Base-by-base conservation (phyloP, 2,888 invertebrate species). In the Hypercompe scribonia region DNA sequence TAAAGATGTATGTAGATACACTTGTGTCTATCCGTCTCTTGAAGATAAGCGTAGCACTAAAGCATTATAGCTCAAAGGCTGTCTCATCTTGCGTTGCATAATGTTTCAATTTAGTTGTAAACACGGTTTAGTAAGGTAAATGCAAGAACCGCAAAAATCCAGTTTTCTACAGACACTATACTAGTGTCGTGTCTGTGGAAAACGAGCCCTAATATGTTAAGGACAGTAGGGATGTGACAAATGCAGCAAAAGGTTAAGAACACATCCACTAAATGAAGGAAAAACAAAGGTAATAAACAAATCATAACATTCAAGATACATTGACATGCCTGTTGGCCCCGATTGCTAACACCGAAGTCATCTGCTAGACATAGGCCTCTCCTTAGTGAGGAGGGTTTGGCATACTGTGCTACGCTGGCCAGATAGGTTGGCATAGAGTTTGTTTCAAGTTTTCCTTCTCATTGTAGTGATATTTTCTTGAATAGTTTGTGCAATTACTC, bases 151-250 rank as follows among this genome's bases (percentile, higher is more conserved):
- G 79, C 77, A 88, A 90, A 89, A 89, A 90, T 89, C 85, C 84
- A 78, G n/a, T n/a, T n/a, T n/a, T n/a, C n/a, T n/a, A n/a, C n/a
- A n/a, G n/a, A n/a, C n/a, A n/a, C n/a, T n/a, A n/a, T n/a, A 87
- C 85, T 81, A 83, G 85, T 84, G 87, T 84, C 81, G 84, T 86
- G 87, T 87, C 89, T 90, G 90, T 81, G 79, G 86, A 83, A 87
- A 89, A 89, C 87, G 88, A 87, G 86, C 86, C 87, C 87, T 90
- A 89, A 90, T 89, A 90, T 89, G 90, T 89, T 88, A 87, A 88
- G 87, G 85, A 83, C 78, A 79, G 4, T 79, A 78, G 78, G 65
- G 79, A 71, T 78, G 86, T 79, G 78, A 79, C 50, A 65, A 18
- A 33, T 3, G 24, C 28, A 15, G 31, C 1, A 61, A 61, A 31